These are phyloP conservation scores for Phyllostomus discolor DNA, from an alignment of 2,113 vertebrate species.

Conservation along the genomic window DNA sequence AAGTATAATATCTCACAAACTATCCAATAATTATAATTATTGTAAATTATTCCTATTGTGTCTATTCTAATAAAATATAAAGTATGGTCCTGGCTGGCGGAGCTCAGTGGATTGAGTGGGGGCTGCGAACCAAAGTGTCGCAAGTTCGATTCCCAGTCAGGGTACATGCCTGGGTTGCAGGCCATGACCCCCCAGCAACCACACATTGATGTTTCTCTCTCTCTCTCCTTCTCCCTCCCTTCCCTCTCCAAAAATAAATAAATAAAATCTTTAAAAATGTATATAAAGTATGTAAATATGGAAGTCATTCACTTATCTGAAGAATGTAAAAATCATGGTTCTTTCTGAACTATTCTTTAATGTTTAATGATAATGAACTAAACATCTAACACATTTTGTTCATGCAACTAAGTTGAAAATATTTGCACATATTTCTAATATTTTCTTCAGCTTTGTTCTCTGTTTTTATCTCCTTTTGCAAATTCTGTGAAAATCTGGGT, in stretches of 20 bases:
- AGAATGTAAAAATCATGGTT: neutral
- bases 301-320: neutral
- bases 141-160: too few relatives aligned
- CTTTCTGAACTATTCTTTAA: slow-evolving; percentile 23
- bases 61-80: slow-evolving; percentile 3
- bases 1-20: neutral
- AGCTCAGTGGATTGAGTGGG: too few relatives aligned
- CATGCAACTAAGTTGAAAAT: neutral
- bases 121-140: too few relatives aligned
- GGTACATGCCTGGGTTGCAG: too few relatives aligned
- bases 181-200: too few relatives aligned
- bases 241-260: too few relatives aligned
- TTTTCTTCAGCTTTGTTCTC: neutral
- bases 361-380: slow-evolving; percentile 19
- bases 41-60: neutral
- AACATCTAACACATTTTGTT: slow-evolving; percentile 24
- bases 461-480: neutral
- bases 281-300: slow-evolving; percentile 31
- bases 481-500: neutral
- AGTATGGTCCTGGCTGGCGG: neutral
- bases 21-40: neutral
- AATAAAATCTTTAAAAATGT: too few relatives aligned
- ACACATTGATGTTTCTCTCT: too few relatives aligned
- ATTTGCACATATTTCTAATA: slow-evolving; percentile 15
- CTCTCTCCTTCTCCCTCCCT: too few relatives aligned